A percentile compares a stretch with the other conserved stretches of the same genome.
phyloP scores from a whole-genome alignment of 1,140 invertebrate genomes.

The Drosophila saltans region DNA sequence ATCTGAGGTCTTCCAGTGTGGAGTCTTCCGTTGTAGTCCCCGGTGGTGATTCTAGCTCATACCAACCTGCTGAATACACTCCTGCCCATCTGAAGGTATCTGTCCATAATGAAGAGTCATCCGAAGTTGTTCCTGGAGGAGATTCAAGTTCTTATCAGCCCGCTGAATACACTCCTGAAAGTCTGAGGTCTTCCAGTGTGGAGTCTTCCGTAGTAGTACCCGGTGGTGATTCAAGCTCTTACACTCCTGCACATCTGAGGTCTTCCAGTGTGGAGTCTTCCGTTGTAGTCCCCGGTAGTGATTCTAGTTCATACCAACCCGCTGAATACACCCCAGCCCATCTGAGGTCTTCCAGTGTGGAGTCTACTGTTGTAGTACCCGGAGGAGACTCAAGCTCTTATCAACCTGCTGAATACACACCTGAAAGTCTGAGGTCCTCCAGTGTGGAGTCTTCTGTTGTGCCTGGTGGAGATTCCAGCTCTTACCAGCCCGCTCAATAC shows the following conservation, averaged over 20 bases:
- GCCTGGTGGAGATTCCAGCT: conserved; percentile 17
- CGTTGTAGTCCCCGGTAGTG: conserved; percentile 22
- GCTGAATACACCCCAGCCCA: conserved; percentile 23
- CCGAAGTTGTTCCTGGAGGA: neutral
- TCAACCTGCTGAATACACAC: conserved; percentile 26
- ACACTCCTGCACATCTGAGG: conserved; percentile 26
- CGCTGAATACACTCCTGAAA: conserved; percentile 20
- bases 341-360: neutral
- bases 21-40: neutral
- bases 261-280: neutral
- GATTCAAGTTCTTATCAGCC: conserved; percentile 28
- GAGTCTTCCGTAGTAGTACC: conserved; percentile 9
- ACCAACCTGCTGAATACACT: neutral
- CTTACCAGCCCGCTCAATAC: conserved; percentile 24
- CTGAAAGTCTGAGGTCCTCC: conserved; percentile 4
- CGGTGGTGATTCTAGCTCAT: neutral
- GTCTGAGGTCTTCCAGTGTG: neutral
- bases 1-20: neutral
- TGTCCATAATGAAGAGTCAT: neutral
- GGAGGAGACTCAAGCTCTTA: conserved; percentile 9
- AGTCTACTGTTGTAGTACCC: neutral
- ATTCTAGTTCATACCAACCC: conserved; percentile 43
- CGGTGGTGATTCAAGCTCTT: conserved; percentile 38
- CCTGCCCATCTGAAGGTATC: neutral
- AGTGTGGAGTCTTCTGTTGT: neutral